A percentile compares a stretch with the other conserved stretches of the same genome.
These are phyloP conservation scores for Mesorhabditis sp. DNA, from an alignment of 2,888 invertebrate genomes.

Conservation along the genomic window DNA sequence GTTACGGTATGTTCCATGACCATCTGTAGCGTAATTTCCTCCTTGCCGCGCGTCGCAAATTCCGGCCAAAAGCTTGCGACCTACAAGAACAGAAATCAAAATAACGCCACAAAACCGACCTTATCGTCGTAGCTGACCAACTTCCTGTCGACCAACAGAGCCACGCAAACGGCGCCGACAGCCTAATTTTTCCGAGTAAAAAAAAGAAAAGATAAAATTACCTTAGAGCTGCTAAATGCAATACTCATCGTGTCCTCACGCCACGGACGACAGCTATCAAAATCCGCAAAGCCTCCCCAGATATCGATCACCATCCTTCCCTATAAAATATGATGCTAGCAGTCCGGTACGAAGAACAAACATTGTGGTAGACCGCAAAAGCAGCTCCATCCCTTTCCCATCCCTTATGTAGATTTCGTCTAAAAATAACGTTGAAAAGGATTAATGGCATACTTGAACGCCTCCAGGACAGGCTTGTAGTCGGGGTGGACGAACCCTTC, in stretches of 20 bases:
- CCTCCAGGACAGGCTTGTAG: constrained; percentile 13
- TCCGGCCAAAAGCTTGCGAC: constrained; percentile 60
- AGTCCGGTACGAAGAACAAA: neutral
- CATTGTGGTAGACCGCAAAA: constrained; percentile 58
- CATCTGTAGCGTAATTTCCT: constrained; percentile 58
- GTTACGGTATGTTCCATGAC: constrained; percentile 39
- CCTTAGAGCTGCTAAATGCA: constrained; percentile 42
- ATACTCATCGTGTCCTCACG: constrained; percentile 42
- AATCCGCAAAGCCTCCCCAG: constrained; percentile 61
- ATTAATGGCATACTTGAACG: constrained; percentile 11
- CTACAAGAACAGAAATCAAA: constrained; percentile 43
- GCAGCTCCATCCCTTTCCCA: constrained; percentile 57
- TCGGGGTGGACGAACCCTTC: constrained; percentile 11
- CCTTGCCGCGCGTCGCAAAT: constrained; percentile 61
- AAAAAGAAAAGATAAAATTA: neutral
- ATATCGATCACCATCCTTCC: constrained; percentile 58
- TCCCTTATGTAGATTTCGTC: constrained; percentile 40
- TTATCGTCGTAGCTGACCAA: constrained; percentile 58
- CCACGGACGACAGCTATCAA: constrained; percentile 36
- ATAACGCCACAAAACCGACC: constrained; percentile 48
- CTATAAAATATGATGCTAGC: neutral
- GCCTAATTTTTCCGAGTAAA: constrained; percentile 20
- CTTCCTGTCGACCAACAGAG: constrained; percentile 59
- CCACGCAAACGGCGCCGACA: constrained; percentile 46
- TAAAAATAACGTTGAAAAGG: constrained; percentile 19